Base-by-base conservation (phyloP, 2,797 vertebrate genomes). In the Spatula clypeata region DNA sequence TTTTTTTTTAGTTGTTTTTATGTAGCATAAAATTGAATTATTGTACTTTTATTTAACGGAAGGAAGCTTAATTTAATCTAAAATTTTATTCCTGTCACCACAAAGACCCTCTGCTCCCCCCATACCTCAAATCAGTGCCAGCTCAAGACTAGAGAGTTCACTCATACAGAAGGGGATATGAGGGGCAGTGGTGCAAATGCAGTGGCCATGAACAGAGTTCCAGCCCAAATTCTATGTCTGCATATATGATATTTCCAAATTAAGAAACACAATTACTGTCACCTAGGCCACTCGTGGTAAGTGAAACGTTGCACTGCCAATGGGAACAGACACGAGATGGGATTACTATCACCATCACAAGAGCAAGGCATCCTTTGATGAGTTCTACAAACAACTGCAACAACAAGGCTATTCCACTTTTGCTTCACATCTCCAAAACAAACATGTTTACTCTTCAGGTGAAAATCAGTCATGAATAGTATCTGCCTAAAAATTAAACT, bases 161-260 rank as follows among this genome's bases (percentile, higher is more conserved):
- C 0, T 3, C 27, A 88, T 95, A 82, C 47, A 77, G 87, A 93
- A 96, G 79, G 34, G 29, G 42, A 90, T 85, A 94, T 74, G 69
- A 94, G 32, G 69, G 69, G n/a, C 31, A 84, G 54, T 5, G 1
- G 17, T 54, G 58, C n/a, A 86, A 95, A 88, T 1, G n/a, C 79
- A 82, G 31, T 1, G 1, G 18, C n/a, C 0, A 0, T 45, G 60
- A 92, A 64, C 42, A 83, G 55, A 49, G 31, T 26, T 95, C 32
- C 40, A 82, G 13, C 40, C 31, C 53, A 76, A 53, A 60, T 26
- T 57, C 21, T 73, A 60, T 13, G 3, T 31, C 42, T 90, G 61
- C 5, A 3, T 61, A 17, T 49, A n/a, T 75, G 71, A 70, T 84
- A 82, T 89, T 89, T 89, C 61, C 80, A 85, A 82, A 86, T 76